A percentile compares a stretch with the other conserved stretches of the same genome.
Evolutionary conservation across 2,113 vertebrate genomes (phyloP).

Genomic region (Neodontobutis hainanensis): DNA sequence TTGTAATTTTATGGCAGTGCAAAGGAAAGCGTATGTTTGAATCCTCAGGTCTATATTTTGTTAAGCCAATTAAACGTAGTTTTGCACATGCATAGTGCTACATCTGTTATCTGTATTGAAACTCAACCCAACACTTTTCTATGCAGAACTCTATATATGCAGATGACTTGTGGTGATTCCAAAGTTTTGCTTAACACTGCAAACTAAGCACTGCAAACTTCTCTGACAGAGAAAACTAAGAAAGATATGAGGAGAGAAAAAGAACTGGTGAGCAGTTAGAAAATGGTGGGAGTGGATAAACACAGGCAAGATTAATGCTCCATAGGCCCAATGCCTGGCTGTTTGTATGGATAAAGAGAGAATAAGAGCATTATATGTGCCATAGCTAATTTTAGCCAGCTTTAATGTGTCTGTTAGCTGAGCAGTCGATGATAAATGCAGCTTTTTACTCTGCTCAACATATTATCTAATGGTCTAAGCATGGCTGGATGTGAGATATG

Average conservation of each 20-base stretch:
- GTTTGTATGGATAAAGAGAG: slow-evolving; percentile 32
- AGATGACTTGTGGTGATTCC: no score
- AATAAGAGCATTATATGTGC: slow-evolving; percentile 27
- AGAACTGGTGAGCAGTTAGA: background rate
- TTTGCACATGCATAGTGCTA: no score
- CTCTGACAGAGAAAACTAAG: background rate
- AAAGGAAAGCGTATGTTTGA: no score
- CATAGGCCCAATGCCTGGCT: slow-evolving; percentile 8
- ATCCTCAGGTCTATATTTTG: no score
- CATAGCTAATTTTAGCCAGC: slow-evolving; percentile 31
- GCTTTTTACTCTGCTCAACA: slow-evolving; percentile 51
- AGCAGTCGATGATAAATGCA: slow-evolving; percentile 44
- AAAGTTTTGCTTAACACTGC: background rate
- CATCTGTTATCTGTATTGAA: no score
- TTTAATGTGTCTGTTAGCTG: slow-evolving; percentile 21
- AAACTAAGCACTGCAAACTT: background rate
- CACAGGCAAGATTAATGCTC: slow-evolving; percentile 26
- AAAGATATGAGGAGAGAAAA: background rate
- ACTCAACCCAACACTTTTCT: no score
- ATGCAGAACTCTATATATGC: no score
- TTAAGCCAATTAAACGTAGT: no score
- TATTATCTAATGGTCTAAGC: slow-evolving; percentile 60
- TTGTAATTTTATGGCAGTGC: no score
- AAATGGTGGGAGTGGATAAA: slow-evolving; percentile 40
- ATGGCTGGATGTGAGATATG: slow-evolving; percentile 43